Evolutionary conservation across 2,113 vertebrate species (phyloP).

Genomic region (Xenotilapia flavipinnis): DNA sequence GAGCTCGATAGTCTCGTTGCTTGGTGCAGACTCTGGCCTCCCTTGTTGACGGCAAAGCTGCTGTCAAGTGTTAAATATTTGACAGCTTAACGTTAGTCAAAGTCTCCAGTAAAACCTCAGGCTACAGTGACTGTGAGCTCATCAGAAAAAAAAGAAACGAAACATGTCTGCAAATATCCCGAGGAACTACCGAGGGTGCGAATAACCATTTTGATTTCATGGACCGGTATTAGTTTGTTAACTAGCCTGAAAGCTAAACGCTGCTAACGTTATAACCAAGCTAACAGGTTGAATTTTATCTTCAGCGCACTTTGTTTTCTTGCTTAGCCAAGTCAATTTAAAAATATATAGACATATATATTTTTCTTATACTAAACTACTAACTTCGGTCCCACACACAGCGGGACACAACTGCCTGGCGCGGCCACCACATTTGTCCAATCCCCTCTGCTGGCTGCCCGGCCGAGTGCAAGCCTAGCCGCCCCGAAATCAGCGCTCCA

Average conservation of each 20-base stretch:
- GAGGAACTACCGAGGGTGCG: background rate
- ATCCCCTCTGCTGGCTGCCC: constrained; percentile 41
- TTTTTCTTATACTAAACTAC: background rate
- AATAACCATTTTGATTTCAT: background rate
- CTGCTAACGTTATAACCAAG: constrained; percentile 1
- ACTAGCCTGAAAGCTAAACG: constrained; percentile 9
- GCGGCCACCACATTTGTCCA: constrained; percentile 55
- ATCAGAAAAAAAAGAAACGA: background rate
- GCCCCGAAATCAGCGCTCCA: constrained; percentile 56
- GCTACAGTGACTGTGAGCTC: background rate
- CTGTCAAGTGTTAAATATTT: constrained; percentile 49
- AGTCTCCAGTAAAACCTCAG: constrained; percentile 7
- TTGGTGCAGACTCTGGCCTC: constrained; percentile 17
- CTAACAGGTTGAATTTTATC: constrained; percentile 17
- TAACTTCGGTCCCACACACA: constrained; percentile 17
- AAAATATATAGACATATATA: background rate
- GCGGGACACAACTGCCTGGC: constrained; percentile 36
- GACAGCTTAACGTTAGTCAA: constrained; percentile 30
- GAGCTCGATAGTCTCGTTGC: background rate
- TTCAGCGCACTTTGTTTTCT: background rate
- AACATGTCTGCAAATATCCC: background rate
- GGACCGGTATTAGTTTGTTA: background rate
- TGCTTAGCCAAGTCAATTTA: background rate
- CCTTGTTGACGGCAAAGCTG: background rate
- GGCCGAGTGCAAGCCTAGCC: constrained; percentile 61